phyloP scores from a whole-genome alignment of 1,140 invertebrate species.

The Drosophila neocordata region DNA sequence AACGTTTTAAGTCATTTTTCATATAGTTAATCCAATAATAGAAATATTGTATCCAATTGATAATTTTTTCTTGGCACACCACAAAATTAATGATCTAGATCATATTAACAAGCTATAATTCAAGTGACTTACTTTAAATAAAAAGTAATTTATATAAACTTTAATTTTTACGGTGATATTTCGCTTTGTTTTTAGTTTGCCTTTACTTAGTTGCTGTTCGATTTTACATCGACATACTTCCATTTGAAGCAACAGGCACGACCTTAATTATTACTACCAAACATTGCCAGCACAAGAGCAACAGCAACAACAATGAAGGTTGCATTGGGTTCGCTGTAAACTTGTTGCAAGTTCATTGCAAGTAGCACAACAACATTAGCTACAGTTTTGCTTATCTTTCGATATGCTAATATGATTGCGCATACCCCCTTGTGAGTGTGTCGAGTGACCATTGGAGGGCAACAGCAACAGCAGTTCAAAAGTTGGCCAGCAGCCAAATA shows the following conservation, averaged over 20 bases:
- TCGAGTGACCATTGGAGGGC: conserved; percentile 13
- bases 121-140: no score
- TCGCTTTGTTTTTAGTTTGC: background rate
- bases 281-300: background rate
- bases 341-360: conserved; percentile 63
- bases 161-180: background rate
- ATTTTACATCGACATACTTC: background rate
- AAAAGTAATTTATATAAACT: background rate
- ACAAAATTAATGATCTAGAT: no score
- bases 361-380: conserved; percentile 30
- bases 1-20: no score
- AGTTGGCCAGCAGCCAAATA: conserved; percentile 67
- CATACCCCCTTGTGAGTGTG: conserved; percentile 55
- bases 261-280: conserved; percentile 57
- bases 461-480: background rate
- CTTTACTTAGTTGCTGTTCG: background rate
- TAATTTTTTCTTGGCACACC: no score
- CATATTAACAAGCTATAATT: no score
- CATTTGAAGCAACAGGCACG: conserved; percentile 41
- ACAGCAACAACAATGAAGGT: conserved; percentile 30
- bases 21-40: no score
- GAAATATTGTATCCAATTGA: no score
- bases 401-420: conserved; percentile 63
- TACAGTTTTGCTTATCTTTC: conserved; percentile 52
- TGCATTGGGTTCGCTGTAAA: background rate